Conservation (phyloP, 2,888 invertebrate species). For the Lasioglossum marginatum region DNA sequence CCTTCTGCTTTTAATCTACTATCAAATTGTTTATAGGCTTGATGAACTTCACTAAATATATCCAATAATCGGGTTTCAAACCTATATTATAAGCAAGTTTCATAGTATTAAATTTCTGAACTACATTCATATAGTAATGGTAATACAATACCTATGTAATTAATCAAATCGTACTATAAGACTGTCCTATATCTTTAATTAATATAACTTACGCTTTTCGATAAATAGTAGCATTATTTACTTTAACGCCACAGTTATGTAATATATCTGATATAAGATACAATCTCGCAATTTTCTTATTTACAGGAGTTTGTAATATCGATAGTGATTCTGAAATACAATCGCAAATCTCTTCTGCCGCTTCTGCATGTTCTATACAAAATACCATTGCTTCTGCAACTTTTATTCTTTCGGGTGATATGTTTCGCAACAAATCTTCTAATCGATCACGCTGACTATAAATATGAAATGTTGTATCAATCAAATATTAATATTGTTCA, state of each 20-base stretch:
- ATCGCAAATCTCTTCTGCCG: constrained; percentile 97
- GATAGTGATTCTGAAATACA: constrained; percentile 95
- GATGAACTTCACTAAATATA: constrained; percentile 91
- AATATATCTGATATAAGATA: constrained; percentile 98
- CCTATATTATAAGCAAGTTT: constrained; percentile 84
- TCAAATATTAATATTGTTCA: constrained; percentile 18
- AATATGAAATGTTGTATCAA: constrained; percentile 74
- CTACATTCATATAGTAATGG: constrained; percentile 1
- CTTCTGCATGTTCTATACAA: constrained; percentile 99
- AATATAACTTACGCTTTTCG: constrained; percentile 90
- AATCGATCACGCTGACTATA: constrained; percentile 95
- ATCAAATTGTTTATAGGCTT: constrained; percentile 90
- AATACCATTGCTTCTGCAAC: constrained; percentile 99
- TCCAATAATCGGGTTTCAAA: constrained; percentile 93
- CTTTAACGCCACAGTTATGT: constrained; percentile 98
- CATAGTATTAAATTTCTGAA: constrained; percentile 22
- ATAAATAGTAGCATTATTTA: constrained; percentile 97
- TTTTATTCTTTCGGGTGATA: constrained; percentile 92
- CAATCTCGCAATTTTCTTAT: constrained; percentile 95
- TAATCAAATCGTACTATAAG: not conserved
- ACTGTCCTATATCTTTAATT: constrained; percentile 11
- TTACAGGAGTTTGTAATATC: constrained; percentile 90
- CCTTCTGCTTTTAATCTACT: constrained; percentile 97
- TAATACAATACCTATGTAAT: constrained; percentile 21
- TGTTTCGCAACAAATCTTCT: constrained; percentile 94